phyloP scores from a whole-genome alignment of 2,888 invertebrate genomes.

The Orthosia gothica region DNA sequence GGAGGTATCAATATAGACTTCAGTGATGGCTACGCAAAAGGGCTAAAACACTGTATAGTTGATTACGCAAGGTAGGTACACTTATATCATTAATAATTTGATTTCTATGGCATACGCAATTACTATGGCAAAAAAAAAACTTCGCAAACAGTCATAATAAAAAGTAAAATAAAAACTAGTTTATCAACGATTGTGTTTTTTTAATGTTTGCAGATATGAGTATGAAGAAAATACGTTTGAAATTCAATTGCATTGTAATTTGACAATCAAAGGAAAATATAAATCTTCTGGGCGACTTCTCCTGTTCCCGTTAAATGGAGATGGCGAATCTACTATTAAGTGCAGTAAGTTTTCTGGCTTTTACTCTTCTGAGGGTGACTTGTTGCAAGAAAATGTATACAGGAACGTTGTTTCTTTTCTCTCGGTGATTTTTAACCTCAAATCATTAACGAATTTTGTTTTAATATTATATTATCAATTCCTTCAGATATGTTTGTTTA shows the following conservation, averaged over 20 bases:
- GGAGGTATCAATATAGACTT: conserved; percentile 76
- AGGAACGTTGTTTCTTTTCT: neutral
- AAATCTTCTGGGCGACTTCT: conserved; percentile 77
- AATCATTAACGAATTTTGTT: neutral
- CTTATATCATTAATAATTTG: neutral
- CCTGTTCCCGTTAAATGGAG: conserved; percentile 79
- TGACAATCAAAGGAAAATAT: conserved; percentile 81
- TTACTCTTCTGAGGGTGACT: neutral
- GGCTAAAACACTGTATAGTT: conserved; percentile 77
- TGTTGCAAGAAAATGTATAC: neutral
- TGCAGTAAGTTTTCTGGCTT: conserved; percentile 75
- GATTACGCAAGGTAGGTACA: conserved; percentile 78
- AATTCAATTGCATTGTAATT: conserved; percentile 78
- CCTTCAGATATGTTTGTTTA: neutral
- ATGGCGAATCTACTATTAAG: conserved; percentile 78
- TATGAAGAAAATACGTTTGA: conserved; percentile 72
- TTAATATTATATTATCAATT: too few species aligned
- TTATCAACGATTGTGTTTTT: conserved; percentile 17
- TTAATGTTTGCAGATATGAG: conserved; percentile 68
- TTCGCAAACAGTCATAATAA: neutral
- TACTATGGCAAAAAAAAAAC: neutral
- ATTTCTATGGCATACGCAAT: neutral
- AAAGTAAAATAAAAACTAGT: conserved; percentile 4
- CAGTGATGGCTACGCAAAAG: conserved; percentile 73
- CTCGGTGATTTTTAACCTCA: neutral